Conservation (phyloP, 1,140 invertebrate genomes). For the Tyrophagus putrescentiae region DNA sequence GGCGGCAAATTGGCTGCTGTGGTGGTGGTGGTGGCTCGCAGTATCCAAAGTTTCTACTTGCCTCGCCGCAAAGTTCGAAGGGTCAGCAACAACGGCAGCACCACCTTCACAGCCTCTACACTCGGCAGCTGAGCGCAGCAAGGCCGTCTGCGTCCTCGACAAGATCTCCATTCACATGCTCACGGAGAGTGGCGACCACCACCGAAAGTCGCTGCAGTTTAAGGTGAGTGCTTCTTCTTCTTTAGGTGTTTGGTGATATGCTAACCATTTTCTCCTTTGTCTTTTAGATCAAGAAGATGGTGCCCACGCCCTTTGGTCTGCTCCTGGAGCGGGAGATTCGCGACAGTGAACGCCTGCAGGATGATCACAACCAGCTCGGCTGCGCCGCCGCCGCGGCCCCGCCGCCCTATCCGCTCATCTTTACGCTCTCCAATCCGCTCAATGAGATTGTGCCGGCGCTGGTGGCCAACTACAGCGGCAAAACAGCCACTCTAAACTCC, state of each 20-base stretch:
- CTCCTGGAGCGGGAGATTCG: slow-evolving; percentile 46
- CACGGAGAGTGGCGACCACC: slow-evolving; percentile 62
- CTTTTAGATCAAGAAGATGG: slow-evolving; percentile 42
- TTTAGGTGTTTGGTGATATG: slow-evolving; percentile 14
- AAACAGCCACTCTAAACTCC: slow-evolving; percentile 4
- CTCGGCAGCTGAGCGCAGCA: neutral
- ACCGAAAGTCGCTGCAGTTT: slow-evolving; percentile 63
- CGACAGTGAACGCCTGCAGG: neutral
- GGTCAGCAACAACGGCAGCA: slow-evolving; percentile 6
- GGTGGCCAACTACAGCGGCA: slow-evolving; percentile 38
- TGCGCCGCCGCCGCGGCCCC: too few relatives aligned
- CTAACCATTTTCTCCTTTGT: slow-evolving; percentile 13
- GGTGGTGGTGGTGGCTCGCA: neutral
- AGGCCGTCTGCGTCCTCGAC: slow-evolving; percentile 58
- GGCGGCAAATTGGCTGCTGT: too few relatives aligned
- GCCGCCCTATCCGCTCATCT: slow-evolving; percentile 47
- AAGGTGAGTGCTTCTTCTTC: slow-evolving; percentile 43
- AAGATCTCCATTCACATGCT: slow-evolving; percentile 59
- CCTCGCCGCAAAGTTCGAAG: too few relatives aligned
- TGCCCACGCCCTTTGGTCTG: slow-evolving; percentile 59
- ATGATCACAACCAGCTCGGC: too few relatives aligned
- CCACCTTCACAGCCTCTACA: neutral
- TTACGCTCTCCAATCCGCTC: slow-evolving; percentile 68
- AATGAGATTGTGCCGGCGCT: slow-evolving; percentile 73
- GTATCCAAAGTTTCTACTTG: neutral